A percentile compares a stretch with the other conserved stretches of the same genome.
Conservation (phyloP, 2,113 vertebrate genomes). For the Albula goreensis region DNA sequence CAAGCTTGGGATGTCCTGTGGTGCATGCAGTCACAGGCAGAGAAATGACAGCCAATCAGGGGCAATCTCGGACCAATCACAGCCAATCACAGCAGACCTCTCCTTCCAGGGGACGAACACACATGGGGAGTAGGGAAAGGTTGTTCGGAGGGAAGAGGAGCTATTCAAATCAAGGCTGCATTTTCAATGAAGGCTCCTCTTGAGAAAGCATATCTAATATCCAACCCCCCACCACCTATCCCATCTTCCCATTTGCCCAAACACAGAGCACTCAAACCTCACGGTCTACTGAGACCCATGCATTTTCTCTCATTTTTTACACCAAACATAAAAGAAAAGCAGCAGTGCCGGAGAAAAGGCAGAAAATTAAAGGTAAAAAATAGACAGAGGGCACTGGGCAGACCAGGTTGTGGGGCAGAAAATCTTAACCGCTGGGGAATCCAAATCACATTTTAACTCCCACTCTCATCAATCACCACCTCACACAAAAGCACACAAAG, state of each 20-base stretch:
- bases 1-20: slow-evolving; percentile 3
- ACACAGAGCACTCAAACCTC: neutral
- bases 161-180: neutral
- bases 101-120: slow-evolving; percentile 10
- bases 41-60: neutral
- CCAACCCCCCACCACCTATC: neutral
- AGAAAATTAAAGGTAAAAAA: neutral
- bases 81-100: neutral
- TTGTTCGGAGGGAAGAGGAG: neutral
- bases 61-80: neutral
- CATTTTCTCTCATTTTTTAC: no score
- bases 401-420: neutral
- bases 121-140: neutral
- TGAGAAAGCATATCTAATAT: slow-evolving; percentile 3
- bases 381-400: neutral
- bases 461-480: neutral
- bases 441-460: slow-evolving; percentile 12
- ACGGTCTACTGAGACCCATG: neutral
- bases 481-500: slow-evolving; percentile 4
- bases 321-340: no score
- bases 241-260: neutral
- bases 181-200: neutral
- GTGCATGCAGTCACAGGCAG: slow-evolving; percentile 9
- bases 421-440: slow-evolving; percentile 2
- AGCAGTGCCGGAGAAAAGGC: neutral